phyloP scores from a whole-genome alignment of 2,797 vertebrate genomes.

The Urophycis tenuis region DNA sequence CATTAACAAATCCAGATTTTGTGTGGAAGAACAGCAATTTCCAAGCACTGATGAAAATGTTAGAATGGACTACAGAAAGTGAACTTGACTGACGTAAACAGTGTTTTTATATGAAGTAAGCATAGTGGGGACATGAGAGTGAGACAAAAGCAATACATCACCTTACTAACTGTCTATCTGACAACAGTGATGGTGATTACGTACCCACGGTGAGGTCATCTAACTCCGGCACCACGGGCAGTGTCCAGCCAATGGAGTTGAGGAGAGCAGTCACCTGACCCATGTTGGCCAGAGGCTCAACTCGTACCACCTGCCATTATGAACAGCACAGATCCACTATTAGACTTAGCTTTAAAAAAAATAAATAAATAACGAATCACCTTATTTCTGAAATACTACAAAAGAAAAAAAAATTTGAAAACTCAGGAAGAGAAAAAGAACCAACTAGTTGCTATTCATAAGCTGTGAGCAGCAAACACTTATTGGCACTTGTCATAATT shows the following conservation, averaged over 20 bases:
- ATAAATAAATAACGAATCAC: no score
- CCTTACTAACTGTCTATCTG: background rate
- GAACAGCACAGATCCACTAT: background rate
- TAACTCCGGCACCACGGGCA: conserved; percentile 94
- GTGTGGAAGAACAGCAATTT: background rate
- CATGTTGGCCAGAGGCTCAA: conserved; percentile 95
- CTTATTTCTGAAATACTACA: no score
- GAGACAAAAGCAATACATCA: background rate
- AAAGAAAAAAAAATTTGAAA: no score
- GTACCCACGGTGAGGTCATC: conserved; percentile 97
- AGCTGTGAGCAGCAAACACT: background rate
- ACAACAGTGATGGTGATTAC: background rate
- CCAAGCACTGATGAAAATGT: background rate
- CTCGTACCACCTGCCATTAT: conserved; percentile 82
- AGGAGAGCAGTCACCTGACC: conserved; percentile 90
- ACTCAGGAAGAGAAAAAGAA: background rate
- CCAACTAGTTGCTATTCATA: background rate
- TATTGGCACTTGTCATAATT: background rate
- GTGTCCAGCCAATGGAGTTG: conserved; percentile 92
- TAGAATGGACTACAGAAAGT: no score
- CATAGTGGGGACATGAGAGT: background rate
- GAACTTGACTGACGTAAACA: background rate
- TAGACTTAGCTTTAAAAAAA: no score
- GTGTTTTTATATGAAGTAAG: background rate
- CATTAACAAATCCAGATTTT: no score